phyloP scores from a whole-genome alignment of 2,797 vertebrate species.

The Rhinella marina region DNA sequence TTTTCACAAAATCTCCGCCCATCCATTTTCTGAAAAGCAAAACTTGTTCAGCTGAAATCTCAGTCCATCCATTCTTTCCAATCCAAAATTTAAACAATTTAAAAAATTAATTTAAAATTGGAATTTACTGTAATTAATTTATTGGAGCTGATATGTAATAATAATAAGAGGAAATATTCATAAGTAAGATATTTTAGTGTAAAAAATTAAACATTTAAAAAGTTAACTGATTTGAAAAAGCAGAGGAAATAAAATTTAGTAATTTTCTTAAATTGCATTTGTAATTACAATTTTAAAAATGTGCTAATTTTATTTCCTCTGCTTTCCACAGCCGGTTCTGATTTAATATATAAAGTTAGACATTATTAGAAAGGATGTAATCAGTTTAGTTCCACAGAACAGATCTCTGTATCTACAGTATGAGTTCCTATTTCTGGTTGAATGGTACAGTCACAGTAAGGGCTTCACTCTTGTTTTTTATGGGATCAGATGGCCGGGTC shows the following conservation, averaged over 20 bases:
- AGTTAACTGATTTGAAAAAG: too few species aligned
- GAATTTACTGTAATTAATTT: too few species aligned
- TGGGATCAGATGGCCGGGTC: conserved; percentile 53
- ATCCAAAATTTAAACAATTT: not conserved
- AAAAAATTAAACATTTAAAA: not conserved
- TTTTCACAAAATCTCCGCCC: not conserved
- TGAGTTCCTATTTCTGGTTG: not conserved
- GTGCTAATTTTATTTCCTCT: not conserved
- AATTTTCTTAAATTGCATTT: too few species aligned
- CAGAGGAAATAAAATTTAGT: too few species aligned
- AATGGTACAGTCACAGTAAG: not conserved
- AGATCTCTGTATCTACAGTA: not conserved
- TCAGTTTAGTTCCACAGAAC: not conserved
- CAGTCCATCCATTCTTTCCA: not conserved
- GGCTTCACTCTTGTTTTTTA: not conserved
- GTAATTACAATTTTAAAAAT: too few species aligned
- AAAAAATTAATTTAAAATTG: too few species aligned
- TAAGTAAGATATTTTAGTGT: too few species aligned
- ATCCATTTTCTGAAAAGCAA: not conserved
- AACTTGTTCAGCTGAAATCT: not conserved
- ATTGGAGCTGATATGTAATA: too few species aligned
- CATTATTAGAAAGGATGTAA: not conserved
- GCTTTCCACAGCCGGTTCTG: not conserved
- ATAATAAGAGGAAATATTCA: too few species aligned
- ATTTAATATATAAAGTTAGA: not conserved